phyloP scores from a whole-genome alignment of 1,140 invertebrate genomes.

The Hydropsyche tenuis region DNA sequence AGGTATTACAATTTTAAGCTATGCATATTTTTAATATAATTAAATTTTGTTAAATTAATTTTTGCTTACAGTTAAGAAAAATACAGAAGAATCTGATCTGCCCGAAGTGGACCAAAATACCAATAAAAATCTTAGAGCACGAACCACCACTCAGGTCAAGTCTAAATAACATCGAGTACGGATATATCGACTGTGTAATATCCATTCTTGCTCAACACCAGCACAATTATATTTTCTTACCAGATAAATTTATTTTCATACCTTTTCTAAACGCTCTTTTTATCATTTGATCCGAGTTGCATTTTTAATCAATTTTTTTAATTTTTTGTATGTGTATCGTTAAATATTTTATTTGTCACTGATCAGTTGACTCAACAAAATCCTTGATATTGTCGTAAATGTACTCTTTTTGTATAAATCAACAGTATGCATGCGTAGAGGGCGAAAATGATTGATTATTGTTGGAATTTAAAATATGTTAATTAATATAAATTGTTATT shows the following conservation, averaged over 20 bases:
- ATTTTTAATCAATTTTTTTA: too few relatives aligned
- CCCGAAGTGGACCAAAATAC: constrained; percentile 70
- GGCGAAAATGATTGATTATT: not conserved
- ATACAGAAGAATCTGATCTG: constrained; percentile 64
- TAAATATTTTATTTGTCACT: too few relatives aligned
- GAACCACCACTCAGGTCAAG: constrained; percentile 54
- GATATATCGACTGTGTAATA: constrained; percentile 33
- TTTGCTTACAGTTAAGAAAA: constrained; percentile 58
- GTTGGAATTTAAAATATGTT: not conserved
- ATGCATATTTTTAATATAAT: constrained; percentile 5
- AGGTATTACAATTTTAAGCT: constrained; percentile 51
- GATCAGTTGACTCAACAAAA: too few relatives aligned
- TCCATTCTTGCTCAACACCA: constrained; percentile 39
- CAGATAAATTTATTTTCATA: constrained; percentile 17
- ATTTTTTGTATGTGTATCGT: too few relatives aligned
- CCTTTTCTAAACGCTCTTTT: not conserved
- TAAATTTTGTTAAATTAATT: not conserved
- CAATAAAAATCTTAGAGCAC: constrained; percentile 65
- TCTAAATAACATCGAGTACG: constrained; percentile 56
- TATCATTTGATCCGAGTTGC: too few relatives aligned
- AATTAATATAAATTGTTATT: not conserved
- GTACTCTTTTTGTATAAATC: too few relatives aligned
- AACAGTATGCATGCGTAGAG: too few relatives aligned
- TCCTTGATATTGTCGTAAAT: too few relatives aligned
- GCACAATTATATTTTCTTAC: constrained; percentile 28